A percentile compares a stretch with the other conserved stretches of the same genome.
Evolutionary conservation across 2,888 invertebrate species (phyloP).

Genomic region (Augiades crinisus): DNA sequence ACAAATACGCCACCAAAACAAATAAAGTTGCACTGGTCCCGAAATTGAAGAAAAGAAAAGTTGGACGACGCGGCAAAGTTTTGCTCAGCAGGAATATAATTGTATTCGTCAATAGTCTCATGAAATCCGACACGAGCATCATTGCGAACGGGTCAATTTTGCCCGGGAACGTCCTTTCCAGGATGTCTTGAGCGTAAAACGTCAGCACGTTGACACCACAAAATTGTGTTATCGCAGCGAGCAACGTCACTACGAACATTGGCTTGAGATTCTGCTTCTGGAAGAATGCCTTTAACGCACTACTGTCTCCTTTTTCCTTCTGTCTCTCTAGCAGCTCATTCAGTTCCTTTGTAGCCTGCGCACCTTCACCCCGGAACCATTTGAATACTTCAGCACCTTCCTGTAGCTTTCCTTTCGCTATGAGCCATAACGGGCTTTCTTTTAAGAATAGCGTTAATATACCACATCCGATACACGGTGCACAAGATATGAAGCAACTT

Average conservation of each 20-base stretch:
- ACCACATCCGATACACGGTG: conserved; percentile 42
- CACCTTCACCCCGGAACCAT: conserved; percentile 46
- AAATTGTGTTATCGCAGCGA: conserved; percentile 45
- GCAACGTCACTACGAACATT: conserved; percentile 42
- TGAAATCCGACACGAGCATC: conserved; percentile 46
- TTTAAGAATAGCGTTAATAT: conserved; percentile 41
- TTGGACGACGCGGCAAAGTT: conserved; percentile 41
- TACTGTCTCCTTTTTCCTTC: conserved; percentile 33
- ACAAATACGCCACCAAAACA: conserved; percentile 40
- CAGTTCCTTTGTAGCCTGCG: conserved; percentile 44
- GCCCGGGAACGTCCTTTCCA: conserved; percentile 45
- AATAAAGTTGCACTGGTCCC: conserved; percentile 37
- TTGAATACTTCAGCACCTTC: conserved; percentile 44
- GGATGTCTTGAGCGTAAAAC: conserved; percentile 50
- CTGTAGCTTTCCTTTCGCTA: conserved; percentile 45
- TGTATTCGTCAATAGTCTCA: conserved; percentile 38
- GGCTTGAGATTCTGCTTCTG: conserved; percentile 41
- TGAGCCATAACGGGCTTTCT: conserved; percentile 58
- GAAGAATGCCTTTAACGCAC: conserved; percentile 36
- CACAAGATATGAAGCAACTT: conserved; percentile 40
- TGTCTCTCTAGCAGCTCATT: conserved; percentile 40
- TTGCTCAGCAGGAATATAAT: conserved; percentile 42
- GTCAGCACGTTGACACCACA: conserved; percentile 49
- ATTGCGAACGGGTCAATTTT: conserved; percentile 44
- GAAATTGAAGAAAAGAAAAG: conserved; percentile 41